A percentile compares a stretch with the other conserved stretches of the same genome.
Conservation (phyloP, 2,113 vertebrate species). For the Symphodus melops region DNA sequence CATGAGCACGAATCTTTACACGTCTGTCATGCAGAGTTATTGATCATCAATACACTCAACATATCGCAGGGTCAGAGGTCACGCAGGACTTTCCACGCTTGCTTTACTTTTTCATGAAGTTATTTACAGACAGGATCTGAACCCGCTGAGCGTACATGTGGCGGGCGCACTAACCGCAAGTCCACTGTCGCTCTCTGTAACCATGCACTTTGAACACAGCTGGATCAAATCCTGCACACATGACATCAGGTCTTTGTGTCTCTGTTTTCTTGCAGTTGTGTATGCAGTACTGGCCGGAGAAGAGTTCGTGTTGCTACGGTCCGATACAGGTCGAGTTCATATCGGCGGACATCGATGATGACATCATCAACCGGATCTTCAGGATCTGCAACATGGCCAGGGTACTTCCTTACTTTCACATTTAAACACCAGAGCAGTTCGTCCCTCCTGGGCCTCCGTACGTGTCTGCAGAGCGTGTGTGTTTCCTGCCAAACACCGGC, state of each 20-base stretch:
- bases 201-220: no score
- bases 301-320: slow-evolving; percentile 94
- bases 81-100: no score
- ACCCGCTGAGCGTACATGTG: no score
- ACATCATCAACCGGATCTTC: slow-evolving; percentile 98
- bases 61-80: background rate
- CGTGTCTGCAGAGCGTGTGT: no score
- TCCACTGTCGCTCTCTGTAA: no score
- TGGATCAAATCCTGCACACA: background rate
- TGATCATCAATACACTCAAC: background rate
- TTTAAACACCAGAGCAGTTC: background rate
- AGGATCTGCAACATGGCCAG: slow-evolving; percentile 99
- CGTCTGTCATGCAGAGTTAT: background rate
- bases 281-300: slow-evolving; percentile 99
- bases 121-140: no score
- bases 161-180: no score
- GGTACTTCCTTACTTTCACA: slow-evolving; percentile 76
- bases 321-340: slow-evolving; percentile 98
- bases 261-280: slow-evolving; percentile 85
- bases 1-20: background rate
- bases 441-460: no score
- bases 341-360: slow-evolving; percentile 96
- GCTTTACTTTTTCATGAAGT: no score
- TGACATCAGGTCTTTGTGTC: background rate
- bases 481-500: no score